Evolutionary conservation across 2,113 vertebrate genomes (phyloP), one percentile per base, ranked within the genome.

Genomic region (Desmodus rotundus): DNA sequence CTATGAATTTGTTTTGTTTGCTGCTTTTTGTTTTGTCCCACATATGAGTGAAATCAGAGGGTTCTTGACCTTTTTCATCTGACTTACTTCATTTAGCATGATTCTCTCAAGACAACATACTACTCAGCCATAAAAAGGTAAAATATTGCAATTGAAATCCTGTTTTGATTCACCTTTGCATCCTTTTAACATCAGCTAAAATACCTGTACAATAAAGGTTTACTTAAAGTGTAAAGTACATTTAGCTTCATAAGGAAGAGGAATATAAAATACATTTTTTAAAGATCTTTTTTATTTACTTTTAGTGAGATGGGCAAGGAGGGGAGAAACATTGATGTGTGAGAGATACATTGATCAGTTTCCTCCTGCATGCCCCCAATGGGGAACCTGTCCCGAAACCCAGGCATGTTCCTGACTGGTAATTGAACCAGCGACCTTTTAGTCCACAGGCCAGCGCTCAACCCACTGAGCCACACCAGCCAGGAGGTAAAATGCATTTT

Each of bases 141-240:
- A 61, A 82, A 43, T 7, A 63, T 43, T 43, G 56, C 16, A 31
- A 43, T 61, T 85, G 45, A 5, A 85, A 65, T 58, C 17, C 65
- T 72, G 15, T 82, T 86, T 93, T 96, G 82, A 89, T 73, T 96
- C 8, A 81, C 45, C 45, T 89, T 94, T 86, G 13, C 7, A 24
- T 89, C 14, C 31, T 93, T 91, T 89, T 52, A 81, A 58, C 2
- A 58, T 73, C 38, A 92, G 61, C 54, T 85, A 45, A 89, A 76
- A 4, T n/a, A 50, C 4, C 12, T 82, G 3, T 50, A 89, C 2
- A 78, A 47, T 19, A 63, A 65, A 87, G 20, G 24, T 70, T 80
- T 61, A 80, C 82, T 83, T 78, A 68, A 87, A 43, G 22, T 80
- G 45, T 28, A 56, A 94, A 94, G 20, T 47, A 74, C 31, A 45